phyloP scores from a whole-genome alignment of 2,113 vertebrate genomes.

The Sarotherodon lohbergeri region DNA sequence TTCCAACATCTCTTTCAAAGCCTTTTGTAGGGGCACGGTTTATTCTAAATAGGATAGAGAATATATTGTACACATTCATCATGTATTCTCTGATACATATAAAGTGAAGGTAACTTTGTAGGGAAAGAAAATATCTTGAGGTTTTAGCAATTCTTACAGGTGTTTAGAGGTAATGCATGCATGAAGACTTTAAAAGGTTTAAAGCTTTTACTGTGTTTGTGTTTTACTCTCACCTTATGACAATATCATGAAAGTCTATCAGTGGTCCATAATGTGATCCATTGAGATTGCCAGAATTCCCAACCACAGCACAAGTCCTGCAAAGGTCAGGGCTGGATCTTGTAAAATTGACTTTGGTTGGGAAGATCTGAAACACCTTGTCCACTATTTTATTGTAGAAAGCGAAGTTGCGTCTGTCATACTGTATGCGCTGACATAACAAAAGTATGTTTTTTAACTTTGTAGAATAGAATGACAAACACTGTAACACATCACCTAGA shows the following conservation, averaged over 20 bases:
- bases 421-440: no score
- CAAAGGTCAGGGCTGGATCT: conserved; percentile 54
- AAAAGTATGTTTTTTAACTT: no score
- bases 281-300: conserved; percentile 83
- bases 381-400: conserved; percentile 59
- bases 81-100: not conserved
- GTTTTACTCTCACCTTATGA: conserved; percentile 75
- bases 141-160: not conserved
- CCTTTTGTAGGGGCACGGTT: not conserved
- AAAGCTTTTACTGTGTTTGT: not conserved
- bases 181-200: not conserved
- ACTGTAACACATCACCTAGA: no score
- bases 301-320: conserved; percentile 82
- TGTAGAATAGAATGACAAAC: no score
- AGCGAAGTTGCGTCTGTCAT: not conserved
- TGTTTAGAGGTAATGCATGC: not conserved
- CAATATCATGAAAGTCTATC: conserved; percentile 78
- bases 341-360: conserved; percentile 44
- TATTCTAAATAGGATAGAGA: not conserved
- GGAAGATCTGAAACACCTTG: conserved; percentile 76
- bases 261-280: conserved; percentile 75
- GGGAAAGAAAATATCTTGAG: not conserved
- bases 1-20: conserved; percentile 30
- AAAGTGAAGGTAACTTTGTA: not conserved
- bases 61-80: not conserved